Evolutionary conservation across 2,113 vertebrate species (phyloP).

Genomic region (Cricetomys ansorgei): DNA sequence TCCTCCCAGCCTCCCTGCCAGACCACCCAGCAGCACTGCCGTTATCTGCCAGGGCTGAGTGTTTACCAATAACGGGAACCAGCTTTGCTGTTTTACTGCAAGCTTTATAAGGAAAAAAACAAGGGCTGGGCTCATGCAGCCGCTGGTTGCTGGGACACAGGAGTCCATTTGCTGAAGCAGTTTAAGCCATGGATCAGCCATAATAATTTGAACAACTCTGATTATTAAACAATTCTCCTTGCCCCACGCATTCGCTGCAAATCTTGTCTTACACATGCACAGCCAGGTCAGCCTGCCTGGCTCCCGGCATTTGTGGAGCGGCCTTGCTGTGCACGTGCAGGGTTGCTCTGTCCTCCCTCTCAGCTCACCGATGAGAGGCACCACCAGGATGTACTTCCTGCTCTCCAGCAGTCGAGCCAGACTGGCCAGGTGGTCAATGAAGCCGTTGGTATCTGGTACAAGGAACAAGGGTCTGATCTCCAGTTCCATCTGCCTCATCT

Average conservation of each 20-base stretch:
- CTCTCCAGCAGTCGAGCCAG: slow-evolving; percentile 91
- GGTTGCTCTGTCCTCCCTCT: background rate
- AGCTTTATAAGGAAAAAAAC: slow-evolving; percentile 93
- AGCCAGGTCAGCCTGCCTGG: slow-evolving; percentile 47
- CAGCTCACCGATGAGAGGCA: slow-evolving; percentile 97
- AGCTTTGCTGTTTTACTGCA: slow-evolving; percentile 89
- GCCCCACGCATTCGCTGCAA: slow-evolving; percentile 82
- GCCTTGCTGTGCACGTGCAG: background rate
- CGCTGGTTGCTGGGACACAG: slow-evolving; percentile 85
- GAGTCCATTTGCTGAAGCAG: slow-evolving; percentile 87
- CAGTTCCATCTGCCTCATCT: slow-evolving; percentile 94
- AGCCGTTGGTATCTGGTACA: slow-evolving; percentile 98
- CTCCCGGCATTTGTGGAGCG: background rate
- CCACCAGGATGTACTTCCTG: slow-evolving; percentile 96
- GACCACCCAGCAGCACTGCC: slow-evolving; percentile 91
- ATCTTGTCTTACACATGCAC: slow-evolving; percentile 81
- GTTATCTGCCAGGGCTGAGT: slow-evolving; percentile 91
- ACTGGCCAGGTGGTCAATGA: slow-evolving; percentile 96
- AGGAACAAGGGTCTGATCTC: slow-evolving; percentile 96
- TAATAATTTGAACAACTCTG: slow-evolving; percentile 87
- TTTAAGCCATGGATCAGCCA: slow-evolving; percentile 87
- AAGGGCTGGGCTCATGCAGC: slow-evolving; percentile 88
- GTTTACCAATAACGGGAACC: slow-evolving; percentile 93
- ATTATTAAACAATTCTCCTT: slow-evolving; percentile 86
- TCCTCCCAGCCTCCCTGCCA: slow-evolving; percentile 87